Evolutionary conservation across 2,113 vertebrate species (phyloP), one percentile per base, ranked within the genome.

Genomic region (Coreoperca whiteheadi): DNA sequence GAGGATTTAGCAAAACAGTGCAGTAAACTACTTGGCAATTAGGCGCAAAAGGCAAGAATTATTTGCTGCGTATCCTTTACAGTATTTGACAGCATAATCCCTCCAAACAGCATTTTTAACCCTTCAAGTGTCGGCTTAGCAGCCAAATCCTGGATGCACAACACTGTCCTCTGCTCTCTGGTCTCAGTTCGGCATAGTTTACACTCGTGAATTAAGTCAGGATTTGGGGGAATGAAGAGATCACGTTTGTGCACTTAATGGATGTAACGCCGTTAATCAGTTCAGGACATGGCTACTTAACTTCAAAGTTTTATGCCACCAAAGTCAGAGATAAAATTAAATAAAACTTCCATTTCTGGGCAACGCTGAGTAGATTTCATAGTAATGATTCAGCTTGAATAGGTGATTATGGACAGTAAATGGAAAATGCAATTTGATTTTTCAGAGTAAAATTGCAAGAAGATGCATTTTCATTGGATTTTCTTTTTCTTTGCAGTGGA

Each of bases 41-140:
- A 69, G 41, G 16, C 25, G 0, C 2, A 51, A 74, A 64, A 53
- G 4, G 0, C 4, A 9, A 41, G 9, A 59, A n/a, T 34, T 43
- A 30, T 28, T 51, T 2, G 2, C 50, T 48, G 60, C 9, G 50
- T 10, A 11, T 43, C 67, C 2, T 34, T 48, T 10, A 48, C 30
- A 65, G 39, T 30, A n/a, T 70, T 54, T 72, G 28, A 79, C 70
- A 21, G 30, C 59, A 53, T 85, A 82, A 88, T 79, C 79, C 59
- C 30, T 48, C 0, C 43, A 66, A 85, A 73, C 79, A 79, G 74
- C 37, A 18, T 79, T 54, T 76, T 71, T 67, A 67, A 61, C 54
- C 48, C 28, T 63, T 59, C 4, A 8, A 18, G 61, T 46, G 61
- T 39, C 23, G 46, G 46, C 5, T 79, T 56, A 82, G 37, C 70